Evolutionary conservation across 2,888 invertebrate genomes (phyloP), one percentile per base, ranked within the genome.

Genomic region (Glomeris marginata): DNA sequence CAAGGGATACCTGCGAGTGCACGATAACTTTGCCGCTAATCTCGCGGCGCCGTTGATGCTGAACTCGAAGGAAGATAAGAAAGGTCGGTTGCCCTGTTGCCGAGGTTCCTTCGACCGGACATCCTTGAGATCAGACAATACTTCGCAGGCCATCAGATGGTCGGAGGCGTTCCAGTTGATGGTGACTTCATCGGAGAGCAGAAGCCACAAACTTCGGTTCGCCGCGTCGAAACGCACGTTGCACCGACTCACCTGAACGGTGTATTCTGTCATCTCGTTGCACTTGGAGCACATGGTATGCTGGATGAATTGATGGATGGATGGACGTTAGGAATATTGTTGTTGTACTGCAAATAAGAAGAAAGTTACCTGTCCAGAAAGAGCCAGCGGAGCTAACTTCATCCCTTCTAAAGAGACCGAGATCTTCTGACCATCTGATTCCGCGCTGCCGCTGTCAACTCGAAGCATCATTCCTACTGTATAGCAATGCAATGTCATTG

Each of bases 391-490:
- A 20, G 75, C 71, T 37, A 77, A 66, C 66, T 80, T 80, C 48
- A 77, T 64, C 8, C 78, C 81, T 18, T 80, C 77, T 13, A 81
- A 70, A 6, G 75, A 72, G 1, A 77, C 70, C 1, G 73, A 73
- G 21, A 74, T 67, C 50, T 74, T 74, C 10, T 61, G 66, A 1
- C 61, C 58, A 21, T 67, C 73, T 58, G 70, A 74, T 58, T 81
- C 79, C 44, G 80, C 56, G 8, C 74, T 75, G 15, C 81, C 72
- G 0, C 77, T 75, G 58, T 83, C 81, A 6, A 81, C 62, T 46
- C 82, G 72, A 18, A 73, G 65, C 72, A 82, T 78, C 48, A 83
- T 64, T 53, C 80, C 80, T 61, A 80, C 77, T 75, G 58, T 52
- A 22, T 47, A 45, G 44, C 53, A 53, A 55, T 6, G 28, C 51